A percentile compares a stretch with the other conserved stretches of the same genome.
These are phyloP conservation scores for Euphydryas editha DNA, from an alignment of 2,888 invertebrate species.

Conservation along the genomic window DNA sequence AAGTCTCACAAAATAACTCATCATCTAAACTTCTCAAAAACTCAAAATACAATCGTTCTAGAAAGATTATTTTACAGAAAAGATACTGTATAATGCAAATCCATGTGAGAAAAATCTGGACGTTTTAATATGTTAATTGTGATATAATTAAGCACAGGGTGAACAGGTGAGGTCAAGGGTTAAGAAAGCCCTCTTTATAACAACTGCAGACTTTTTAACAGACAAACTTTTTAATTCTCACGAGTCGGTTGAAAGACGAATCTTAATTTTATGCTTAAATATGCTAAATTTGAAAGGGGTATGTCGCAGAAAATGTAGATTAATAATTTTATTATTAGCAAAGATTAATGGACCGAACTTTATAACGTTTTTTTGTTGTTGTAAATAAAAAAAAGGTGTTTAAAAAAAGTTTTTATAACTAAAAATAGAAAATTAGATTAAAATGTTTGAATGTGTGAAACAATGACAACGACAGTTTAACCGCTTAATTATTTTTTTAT, in stretches of 20 bases:
- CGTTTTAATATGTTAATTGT: constrained; percentile 50
- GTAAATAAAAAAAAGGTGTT: no score
- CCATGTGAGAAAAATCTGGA: constrained; percentile 54
- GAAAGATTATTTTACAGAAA: constrained; percentile 25
- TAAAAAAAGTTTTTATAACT: no score
- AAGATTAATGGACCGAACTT: background rate
- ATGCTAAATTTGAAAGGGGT: constrained; percentile 23
- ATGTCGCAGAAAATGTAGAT: constrained; percentile 1
- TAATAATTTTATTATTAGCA: constrained; percentile 2
- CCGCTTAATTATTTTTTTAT: no score
- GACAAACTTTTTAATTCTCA: constrained; percentile 52
- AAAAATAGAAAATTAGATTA: no score
- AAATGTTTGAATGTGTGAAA: no score
- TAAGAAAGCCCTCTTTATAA: constrained; percentile 57
- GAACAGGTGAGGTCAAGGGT: constrained; percentile 79
- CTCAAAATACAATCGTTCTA: constrained; percentile 23
- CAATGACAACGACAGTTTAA: no score
- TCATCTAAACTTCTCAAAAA: background rate
- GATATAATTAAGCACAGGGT: constrained; percentile 54
- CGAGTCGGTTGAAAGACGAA: constrained; percentile 33
- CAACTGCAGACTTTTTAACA: constrained; percentile 57
- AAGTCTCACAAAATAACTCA: background rate
- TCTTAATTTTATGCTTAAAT: constrained; percentile 13
- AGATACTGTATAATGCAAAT: constrained; percentile 41
- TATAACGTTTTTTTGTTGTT: background rate